phyloP scores from a whole-genome alignment of 2,113 vertebrate genomes.

The Tinamus guttatus region DNA sequence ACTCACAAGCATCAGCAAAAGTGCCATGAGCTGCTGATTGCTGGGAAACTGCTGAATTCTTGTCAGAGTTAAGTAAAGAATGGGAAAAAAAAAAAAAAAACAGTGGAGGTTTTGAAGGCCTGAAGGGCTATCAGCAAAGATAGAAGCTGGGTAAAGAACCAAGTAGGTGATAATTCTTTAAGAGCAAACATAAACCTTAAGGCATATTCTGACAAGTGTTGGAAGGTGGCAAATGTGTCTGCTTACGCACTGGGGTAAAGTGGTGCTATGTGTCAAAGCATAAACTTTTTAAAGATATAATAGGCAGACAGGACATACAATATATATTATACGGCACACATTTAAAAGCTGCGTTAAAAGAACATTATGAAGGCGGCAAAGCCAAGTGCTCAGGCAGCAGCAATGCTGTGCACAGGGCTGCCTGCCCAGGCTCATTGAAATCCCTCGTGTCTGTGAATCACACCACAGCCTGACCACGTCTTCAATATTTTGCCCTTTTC shows the following conservation, averaged over 20 bases:
- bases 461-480: neutral
- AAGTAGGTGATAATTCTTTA: neutral
- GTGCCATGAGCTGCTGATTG: neutral
- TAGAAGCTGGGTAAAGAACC: neutral
- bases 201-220: neutral
- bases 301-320: slow-evolving; percentile 38
- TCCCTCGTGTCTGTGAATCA: neutral
- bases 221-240: neutral
- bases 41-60: neutral
- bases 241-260: neutral
- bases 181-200: neutral
- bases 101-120: neutral
- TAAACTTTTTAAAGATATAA: slow-evolving; percentile 32
- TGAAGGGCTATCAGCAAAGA: neutral
- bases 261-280: neutral
- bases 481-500: neutral
- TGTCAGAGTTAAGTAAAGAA: neutral
- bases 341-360: slow-evolving; percentile 66
- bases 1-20: neutral
- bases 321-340: slow-evolving; percentile 51
- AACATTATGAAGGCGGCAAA: slow-evolving; percentile 57
- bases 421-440: neutral
- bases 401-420: slow-evolving; percentile 32
- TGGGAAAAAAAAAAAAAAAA: neutral
- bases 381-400: slow-evolving; percentile 43